Conservation (phyloP, 2,113 vertebrate genomes). For the Turdus rufiventris region DNA sequence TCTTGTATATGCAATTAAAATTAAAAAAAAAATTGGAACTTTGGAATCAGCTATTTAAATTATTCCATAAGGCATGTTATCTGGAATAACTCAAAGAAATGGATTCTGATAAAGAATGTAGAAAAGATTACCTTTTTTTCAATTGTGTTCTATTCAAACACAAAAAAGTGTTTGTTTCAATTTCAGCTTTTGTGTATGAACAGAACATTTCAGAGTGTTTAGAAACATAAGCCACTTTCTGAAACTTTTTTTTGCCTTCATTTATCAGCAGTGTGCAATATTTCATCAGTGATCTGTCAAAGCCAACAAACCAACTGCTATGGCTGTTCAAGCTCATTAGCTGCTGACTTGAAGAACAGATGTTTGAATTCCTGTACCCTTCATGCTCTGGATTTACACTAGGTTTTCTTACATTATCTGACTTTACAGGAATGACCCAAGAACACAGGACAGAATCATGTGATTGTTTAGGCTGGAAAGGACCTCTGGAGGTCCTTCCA, state of each 20-base stretch:
- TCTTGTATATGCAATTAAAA: neutral
- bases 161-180: neutral
- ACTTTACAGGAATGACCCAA: neutral
- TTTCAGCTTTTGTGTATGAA: neutral
- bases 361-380: neutral
- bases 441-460: neutral
- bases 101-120: neutral
- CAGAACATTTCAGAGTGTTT: neutral
- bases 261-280: neutral
- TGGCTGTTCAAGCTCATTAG: constrained; percentile 12
- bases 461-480: neutral
- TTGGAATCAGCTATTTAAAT: neutral
- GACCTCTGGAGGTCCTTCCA: neutral
- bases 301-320: neutral
- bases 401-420: neutral
- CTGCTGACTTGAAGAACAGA: neutral
- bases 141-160: no score
- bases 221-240: neutral
- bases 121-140: neutral
- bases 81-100: neutral
- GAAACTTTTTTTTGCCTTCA: neutral
- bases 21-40: neutral
- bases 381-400: neutral
- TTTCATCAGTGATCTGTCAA: neutral
- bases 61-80: neutral